Conservation (phyloP, 1,140 invertebrate genomes). For the Procambarus virginalis region DNA sequence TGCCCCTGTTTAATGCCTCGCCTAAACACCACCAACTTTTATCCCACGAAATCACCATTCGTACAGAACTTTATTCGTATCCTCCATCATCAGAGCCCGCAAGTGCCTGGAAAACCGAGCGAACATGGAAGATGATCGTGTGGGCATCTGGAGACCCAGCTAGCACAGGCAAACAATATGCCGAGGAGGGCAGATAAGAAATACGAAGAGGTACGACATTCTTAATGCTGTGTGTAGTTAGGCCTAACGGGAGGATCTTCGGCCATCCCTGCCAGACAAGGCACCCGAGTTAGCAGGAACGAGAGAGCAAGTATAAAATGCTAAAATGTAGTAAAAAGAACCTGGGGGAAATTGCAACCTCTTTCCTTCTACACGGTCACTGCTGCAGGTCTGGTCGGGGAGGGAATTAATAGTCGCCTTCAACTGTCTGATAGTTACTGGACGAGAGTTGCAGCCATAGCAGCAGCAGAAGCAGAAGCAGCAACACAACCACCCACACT, state of each 20-base stretch:
- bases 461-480: too few species aligned
- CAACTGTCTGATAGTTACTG: neutral
- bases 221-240: neutral
- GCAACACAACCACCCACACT: too few species aligned
- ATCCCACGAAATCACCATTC: neutral
- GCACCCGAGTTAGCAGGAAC: neutral
- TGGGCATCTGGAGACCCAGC: conserved; percentile 94
- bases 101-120: conserved; percentile 98
- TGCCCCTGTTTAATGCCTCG: neutral
- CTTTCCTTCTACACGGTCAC: neutral
- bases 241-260: neutral
- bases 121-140: conserved; percentile 98
- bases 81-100: conserved; percentile 86
- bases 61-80: neutral
- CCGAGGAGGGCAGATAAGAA: conserved; percentile 99
- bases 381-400: neutral
- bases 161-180: conserved; percentile 96
- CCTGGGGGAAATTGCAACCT: neutral
- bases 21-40: neutral
- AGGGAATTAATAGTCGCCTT: neutral
- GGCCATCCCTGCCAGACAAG: neutral
- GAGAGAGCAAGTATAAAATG: neutral
- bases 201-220: conserved; percentile 93
- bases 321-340: neutral
- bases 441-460: too few species aligned